Evolutionary conservation across 1,140 invertebrate species (phyloP).

Genomic region (Ceratina australensis): DNA sequence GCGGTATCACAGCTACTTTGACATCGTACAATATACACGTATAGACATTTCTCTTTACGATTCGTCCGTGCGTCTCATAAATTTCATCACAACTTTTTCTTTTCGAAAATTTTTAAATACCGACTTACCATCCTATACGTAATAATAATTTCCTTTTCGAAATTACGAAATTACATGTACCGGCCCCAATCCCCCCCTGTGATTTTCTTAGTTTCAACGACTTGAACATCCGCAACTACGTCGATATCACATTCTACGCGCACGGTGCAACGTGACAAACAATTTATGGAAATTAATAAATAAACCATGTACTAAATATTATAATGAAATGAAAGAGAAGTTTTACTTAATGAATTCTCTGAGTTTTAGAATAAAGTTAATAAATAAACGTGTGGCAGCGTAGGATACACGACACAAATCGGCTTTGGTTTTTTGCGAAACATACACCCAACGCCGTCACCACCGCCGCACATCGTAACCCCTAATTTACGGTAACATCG

Average conservation of each 20-base stretch:
- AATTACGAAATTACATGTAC: slow-evolving; percentile 9
- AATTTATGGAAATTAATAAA: slow-evolving; percentile 57
- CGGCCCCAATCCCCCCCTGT: not conserved
- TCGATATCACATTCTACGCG: not conserved
- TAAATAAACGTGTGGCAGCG: slow-evolving; percentile 66
- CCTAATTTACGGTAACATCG: slow-evolving; percentile 67
- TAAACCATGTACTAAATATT: slow-evolving; percentile 52
- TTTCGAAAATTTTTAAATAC: slow-evolving; percentile 30
- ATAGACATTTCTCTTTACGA: slow-evolving; percentile 36
- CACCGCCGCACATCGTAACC: no score
- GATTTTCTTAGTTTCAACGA: slow-evolving; percentile 13
- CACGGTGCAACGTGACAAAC: slow-evolving; percentile 13
- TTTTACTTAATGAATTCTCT: slow-evolving; percentile 34
- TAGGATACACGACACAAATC: slow-evolving; percentile 52
- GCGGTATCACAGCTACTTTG: slow-evolving; percentile 62
- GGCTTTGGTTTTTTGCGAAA: slow-evolving; percentile 67
- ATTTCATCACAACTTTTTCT: slow-evolving; percentile 14
- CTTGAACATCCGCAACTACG: not conserved
- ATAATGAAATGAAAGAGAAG: slow-evolving; percentile 25
- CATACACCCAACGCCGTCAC: no score
- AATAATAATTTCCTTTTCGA: slow-evolving; percentile 4
- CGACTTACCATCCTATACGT: slow-evolving; percentile 9
- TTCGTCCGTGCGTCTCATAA: slow-evolving; percentile 38
- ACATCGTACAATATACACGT: slow-evolving; percentile 63
- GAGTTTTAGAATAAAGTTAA: slow-evolving; percentile 49